These are phyloP conservation scores for Campopleginae sp. DNA, from an alignment of 2,888 invertebrate genomes.

Conservation along the genomic window DNA sequence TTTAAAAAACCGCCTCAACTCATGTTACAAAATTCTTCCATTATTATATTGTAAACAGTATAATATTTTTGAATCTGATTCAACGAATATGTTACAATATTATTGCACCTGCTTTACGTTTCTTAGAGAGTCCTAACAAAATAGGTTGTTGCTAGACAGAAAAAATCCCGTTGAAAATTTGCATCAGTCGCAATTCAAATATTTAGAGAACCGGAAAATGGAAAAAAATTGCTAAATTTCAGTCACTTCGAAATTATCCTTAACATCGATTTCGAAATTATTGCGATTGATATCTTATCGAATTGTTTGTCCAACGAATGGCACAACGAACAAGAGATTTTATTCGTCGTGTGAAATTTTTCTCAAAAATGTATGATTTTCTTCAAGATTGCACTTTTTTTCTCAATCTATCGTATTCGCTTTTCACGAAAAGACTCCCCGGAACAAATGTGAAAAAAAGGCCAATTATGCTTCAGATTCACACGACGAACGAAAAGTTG, in stretches of 20 bases:
- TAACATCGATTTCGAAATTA: background rate
- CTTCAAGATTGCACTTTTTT: background rate
- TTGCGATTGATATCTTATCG: background rate
- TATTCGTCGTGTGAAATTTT: background rate
- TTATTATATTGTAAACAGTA: background rate
- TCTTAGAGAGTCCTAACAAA: background rate
- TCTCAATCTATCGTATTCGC: background rate
- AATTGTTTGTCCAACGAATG: background rate
- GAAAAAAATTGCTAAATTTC: background rate
- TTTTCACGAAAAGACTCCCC: background rate
- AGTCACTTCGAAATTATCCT: background rate
- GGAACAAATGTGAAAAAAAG: background rate
- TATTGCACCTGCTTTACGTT: background rate
- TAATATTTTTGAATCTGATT: background rate
- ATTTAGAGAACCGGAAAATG: too few species aligned
- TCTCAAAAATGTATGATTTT: background rate
- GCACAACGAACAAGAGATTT: background rate
- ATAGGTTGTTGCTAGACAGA: background rate
- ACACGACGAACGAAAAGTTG: background rate
- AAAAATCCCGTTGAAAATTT: background rate
- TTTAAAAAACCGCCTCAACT: background rate
- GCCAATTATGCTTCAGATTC: background rate
- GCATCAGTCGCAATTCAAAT: too few species aligned
- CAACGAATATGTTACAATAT: constrained; percentile 3
- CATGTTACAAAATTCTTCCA: background rate